These are phyloP conservation scores for Brenthis hecate DNA, from an alignment of 2,888 invertebrate species.

Conservation along the genomic window DNA sequence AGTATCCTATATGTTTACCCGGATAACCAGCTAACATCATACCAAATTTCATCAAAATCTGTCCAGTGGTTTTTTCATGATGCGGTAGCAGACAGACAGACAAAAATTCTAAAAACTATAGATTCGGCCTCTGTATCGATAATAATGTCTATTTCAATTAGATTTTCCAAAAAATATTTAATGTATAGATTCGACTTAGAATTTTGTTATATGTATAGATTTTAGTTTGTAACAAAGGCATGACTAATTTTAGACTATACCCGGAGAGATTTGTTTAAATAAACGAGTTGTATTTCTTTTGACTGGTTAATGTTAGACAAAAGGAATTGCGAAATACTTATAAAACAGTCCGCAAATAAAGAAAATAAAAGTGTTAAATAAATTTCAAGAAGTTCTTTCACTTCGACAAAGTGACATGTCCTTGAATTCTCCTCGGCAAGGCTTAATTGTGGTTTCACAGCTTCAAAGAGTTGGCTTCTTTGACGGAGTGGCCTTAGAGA, in stretches of 20 bases:
- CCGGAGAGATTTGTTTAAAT: background rate
- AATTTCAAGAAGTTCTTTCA: conserved; percentile 64
- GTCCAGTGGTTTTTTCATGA: too few species aligned
- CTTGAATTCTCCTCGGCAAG: conserved; percentile 75
- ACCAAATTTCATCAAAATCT: too few species aligned
- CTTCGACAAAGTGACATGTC: conserved; percentile 68
- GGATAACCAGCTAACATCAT: too few species aligned
- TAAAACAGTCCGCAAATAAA: conserved; percentile 59
- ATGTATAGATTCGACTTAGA: too few species aligned
- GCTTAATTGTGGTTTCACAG: conserved; percentile 77
- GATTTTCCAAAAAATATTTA: too few species aligned
- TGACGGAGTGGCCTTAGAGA: conserved; percentile 52
- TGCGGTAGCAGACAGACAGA: too few species aligned
- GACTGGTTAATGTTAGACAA: conserved; percentile 35
- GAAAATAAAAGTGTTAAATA: conserved; percentile 69
- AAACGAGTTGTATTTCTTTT: background rate
- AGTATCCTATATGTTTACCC: too few species aligned
- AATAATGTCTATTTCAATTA: too few species aligned
- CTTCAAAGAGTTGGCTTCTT: conserved; percentile 78
- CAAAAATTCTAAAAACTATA: too few species aligned
- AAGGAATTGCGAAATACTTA: conserved; percentile 48
- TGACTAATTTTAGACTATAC: background rate
- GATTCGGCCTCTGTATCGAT: too few species aligned
- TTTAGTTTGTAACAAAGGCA: too few species aligned
- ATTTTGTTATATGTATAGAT: too few species aligned